Evolutionary conservation across 2,797 vertebrate genomes (phyloP), one percentile per base, ranked within the genome.

Genomic region (Malacoraja senta): DNA sequence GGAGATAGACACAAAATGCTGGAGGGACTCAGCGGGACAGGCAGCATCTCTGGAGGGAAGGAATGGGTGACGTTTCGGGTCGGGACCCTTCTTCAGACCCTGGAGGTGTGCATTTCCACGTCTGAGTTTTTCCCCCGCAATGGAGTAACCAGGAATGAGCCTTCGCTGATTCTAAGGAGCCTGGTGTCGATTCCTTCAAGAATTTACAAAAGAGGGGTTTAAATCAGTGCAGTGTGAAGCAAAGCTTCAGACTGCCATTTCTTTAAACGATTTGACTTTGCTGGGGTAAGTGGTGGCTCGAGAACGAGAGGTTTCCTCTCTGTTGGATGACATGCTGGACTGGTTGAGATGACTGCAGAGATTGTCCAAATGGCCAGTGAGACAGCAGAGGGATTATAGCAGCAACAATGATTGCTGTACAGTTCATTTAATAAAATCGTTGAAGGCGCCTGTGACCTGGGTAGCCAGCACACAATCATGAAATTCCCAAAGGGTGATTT

Each of bases 401-500:
- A 92, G 90, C 13, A 76, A 76, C 44, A 92, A 76, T 72, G 72
- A 92, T 92, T 92, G 90, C 63, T 21, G n/a, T 32, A 88, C 71
- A 92, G 71, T 92, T 92, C 65, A 76, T 92, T 76, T 92, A 72
- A 92, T 92, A 92, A 92, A 92, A 74, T 92, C 38, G 35, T 76
- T 58, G 65, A 72, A 74, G 71, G 72, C 63, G 17, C 76, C 90
- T 92, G 90, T 92, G 90, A 92, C 90, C 71, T 92, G 90, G 58
- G 72, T 76, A 53, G 38, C 72, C 38, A 92, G 35, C 68, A 76
- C 90, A 76, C 90, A 92, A 92, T 92, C 68, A 76, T n/a, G 24
- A 76, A 76, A 92, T 92, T 92, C 90, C 90, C 90, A 92, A 71
- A 76, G 90, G 90, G 72, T 92, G 90, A n/a, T n/a, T 88, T 92